Base-by-base conservation (phyloP, 2,797 vertebrate species). In the Pseudocheirus occidentalis region DNA sequence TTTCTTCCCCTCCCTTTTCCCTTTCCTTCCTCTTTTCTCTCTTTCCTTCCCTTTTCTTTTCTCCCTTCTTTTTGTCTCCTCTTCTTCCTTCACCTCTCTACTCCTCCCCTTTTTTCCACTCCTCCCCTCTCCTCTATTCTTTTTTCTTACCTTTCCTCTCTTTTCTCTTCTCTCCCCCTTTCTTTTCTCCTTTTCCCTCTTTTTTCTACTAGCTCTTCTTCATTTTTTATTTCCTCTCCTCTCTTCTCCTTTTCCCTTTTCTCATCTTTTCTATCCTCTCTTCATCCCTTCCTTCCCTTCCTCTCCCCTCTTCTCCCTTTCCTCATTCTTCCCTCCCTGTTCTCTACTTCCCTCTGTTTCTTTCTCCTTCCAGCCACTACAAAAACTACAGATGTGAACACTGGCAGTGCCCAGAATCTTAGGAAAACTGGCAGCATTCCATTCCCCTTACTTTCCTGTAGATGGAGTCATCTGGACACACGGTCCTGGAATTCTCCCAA, bases 401-500 rank as follows among this genome's bases (percentile, higher is more conserved):
- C 13, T 92, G 92, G 81, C 50, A 73, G 34, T 12, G 57, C 55
- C 58, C 95, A 57, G 5, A 92, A 12, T 89, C 95, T 90, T 34
- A 89, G 92, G 16, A 55, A 29, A 92, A 81, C 46, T 89, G 89
- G 52, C 57, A 90, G 53, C 91, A 91, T 90, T 95, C 94, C 62
- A 28, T 91, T 55, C 40, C 91, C 27, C 11, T 95, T 50, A 40
- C 57, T 90, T 46, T 46, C 95, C 95, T 59, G 91, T 93, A 94
- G 94, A 50, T 24, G 52, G 18, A 54, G 53, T n/a, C 94, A 73
- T 1, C 11, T 59, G 40, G 24, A 92, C 62, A 91, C 55, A 54
- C 18, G 57, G 46, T 50, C 57, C 89, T 66, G 66, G 46, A 66
- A 94, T 24, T 40, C 57, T 94, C 94, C 92, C 28, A 31, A 56